phyloP scores from a whole-genome alignment of 2,113 vertebrate genomes.

The crab-eating macaque (Macaca fascicularis) region DNA sequence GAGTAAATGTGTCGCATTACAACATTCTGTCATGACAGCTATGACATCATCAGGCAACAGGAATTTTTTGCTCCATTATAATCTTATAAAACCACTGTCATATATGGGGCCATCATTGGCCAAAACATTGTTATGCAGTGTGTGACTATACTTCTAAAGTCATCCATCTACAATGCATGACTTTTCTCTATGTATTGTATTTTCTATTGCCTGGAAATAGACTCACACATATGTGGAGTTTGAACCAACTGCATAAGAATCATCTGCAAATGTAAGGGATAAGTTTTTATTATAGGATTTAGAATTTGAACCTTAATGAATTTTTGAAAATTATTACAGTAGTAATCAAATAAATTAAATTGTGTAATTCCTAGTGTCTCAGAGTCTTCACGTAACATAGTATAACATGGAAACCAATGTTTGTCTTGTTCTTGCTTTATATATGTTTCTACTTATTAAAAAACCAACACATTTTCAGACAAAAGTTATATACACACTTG shows the following conservation, averaged over 20 bases:
- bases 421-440: background rate
- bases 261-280: background rate
- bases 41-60: background rate
- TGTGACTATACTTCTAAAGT: background rate
- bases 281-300: background rate
- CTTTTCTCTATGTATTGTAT: background rate
- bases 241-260: background rate
- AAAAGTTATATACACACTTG: background rate
- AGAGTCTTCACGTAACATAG: background rate
- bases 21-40: background rate
- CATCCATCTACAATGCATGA: background rate
- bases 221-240: background rate
- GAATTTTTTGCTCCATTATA: background rate
- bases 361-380: background rate
- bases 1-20: background rate
- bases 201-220: background rate
- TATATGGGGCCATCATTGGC: fast-evolving
- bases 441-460: background rate
- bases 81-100: background rate
- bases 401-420: background rate
- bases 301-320: background rate
- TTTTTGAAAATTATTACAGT: background rate
- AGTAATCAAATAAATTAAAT: background rate
- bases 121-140: background rate
- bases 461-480: background rate